Evolutionary conservation across 2,888 invertebrate genomes (phyloP), one percentile per base, ranked within the genome.

Genomic region (Unio delphinus): DNA sequence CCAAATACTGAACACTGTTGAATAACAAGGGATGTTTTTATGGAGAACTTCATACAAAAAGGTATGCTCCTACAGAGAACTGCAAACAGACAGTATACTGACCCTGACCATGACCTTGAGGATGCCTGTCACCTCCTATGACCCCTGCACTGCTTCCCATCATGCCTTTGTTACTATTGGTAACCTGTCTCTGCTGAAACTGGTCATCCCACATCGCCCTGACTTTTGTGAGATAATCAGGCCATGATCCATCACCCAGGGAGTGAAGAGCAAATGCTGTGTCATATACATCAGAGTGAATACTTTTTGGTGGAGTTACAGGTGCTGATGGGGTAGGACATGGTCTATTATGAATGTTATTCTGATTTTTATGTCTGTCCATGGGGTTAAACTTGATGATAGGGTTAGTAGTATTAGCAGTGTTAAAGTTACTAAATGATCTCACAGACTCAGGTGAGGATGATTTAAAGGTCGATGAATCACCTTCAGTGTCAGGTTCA

Each of bases 221-320:
- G 18, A 89, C 88, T 68, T 84, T 83, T 61, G 80, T 87, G 54
- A 87, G 73, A 75, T 89, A 89, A n/a, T 74, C 70, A 6, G 75
- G 75, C 79, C 81, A 81, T 45, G 79, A 79, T 34, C 78, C 76
- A 66, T 83, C 80, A 67, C 84, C 83, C 34, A 89, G 84, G 11
- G 87, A 84, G 68, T 88, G 88, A 18, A 89, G 83, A 45, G 89
- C 88, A 79, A 89, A 89, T 64, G 86, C 84, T 20, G 89, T 89
- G 78, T 83, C 84, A 81, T 89, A 89, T 68, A 88, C 82, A 69
- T 89, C 89, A 11, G 84, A 82, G 73, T 89, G 89, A 45, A 89
- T 81, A 73, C 84, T 84, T 67, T 83, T 82, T 28, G 82, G 75
- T 20, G 72, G 68, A 17, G 59, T 55, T 28, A 65, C 34, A 18